Conservation (phyloP, 2,113 vertebrate genomes). For the Tretioscincus oriximinensis region DNA sequence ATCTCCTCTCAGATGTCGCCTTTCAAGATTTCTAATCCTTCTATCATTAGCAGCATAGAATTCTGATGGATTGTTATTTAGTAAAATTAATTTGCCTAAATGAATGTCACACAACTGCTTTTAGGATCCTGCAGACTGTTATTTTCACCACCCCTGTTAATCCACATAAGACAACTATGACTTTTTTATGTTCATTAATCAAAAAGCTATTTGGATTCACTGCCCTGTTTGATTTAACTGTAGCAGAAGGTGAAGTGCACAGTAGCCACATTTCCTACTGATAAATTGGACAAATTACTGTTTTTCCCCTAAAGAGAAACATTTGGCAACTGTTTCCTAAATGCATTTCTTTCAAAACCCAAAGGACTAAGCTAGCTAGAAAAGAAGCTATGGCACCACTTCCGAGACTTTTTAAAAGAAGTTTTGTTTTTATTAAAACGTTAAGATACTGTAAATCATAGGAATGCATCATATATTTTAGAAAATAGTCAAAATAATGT, state of each 20-base stretch:
- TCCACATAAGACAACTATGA: not conserved
- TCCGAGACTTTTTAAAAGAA: not conserved
- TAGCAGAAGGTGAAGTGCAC: constrained; percentile 17
- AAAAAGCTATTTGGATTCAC: constrained; percentile 35
- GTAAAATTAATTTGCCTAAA: constrained; percentile 50
- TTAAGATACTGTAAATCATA: no score
- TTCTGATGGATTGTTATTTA: constrained; percentile 32
- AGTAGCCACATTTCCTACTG: constrained; percentile 27
- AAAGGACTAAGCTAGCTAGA: not conserved
- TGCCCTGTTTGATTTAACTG: constrained; percentile 17
- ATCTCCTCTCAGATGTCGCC: no score
- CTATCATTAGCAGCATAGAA: not conserved
- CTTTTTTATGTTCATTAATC: constrained; percentile 37
- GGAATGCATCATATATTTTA: no score
- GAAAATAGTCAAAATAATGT: no score
- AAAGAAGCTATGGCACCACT: not conserved
- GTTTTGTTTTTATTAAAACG: no score
- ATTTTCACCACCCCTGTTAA: constrained; percentile 32
- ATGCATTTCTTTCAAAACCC: not conserved
- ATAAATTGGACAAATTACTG: constrained; percentile 29
- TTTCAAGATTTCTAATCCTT: not conserved
- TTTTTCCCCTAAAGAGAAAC: constrained; percentile 11
- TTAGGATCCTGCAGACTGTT: not conserved
- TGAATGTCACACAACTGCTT: not conserved
- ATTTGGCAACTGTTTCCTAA: not conserved